Evolutionary conservation across 2,797 vertebrate genomes (phyloP).

Genomic region (Sebastes matsubarae): DNA sequence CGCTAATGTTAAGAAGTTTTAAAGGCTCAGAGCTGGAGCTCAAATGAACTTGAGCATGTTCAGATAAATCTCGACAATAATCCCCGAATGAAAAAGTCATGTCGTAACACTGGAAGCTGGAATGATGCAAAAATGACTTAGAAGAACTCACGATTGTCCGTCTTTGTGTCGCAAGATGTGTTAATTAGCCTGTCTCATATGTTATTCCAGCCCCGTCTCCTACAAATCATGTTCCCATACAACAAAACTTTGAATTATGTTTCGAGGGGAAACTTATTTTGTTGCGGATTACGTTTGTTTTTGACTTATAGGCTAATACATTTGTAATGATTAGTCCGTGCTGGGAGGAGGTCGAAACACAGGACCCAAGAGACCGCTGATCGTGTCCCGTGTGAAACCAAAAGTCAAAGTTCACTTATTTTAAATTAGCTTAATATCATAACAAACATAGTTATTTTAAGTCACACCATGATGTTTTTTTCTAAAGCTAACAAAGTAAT

Average conservation of each 20-base stretch:
- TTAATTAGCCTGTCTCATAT: neutral
- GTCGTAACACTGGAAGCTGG: constrained; percentile 1
- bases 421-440: neutral
- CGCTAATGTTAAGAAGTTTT: neutral
- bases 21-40: neutral
- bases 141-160: neutral
- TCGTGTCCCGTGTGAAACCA: neutral
- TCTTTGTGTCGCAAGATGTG: neutral
- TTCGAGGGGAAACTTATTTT: neutral
- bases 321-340: neutral
- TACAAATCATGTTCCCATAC: neutral
- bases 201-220: neutral
- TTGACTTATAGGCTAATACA: neutral
- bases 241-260: neutral
- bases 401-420: neutral
- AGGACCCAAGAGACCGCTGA: neutral
- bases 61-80: constrained; percentile 49
- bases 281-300: neutral
- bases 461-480: too few relatives aligned
- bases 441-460: too few relatives aligned
- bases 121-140: constrained; percentile 4
- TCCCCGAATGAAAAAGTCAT: constrained; percentile 39
- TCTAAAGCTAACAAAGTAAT: too few relatives aligned
- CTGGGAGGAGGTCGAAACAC: neutral
- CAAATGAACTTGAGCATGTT: constrained; percentile 45